phyloP scores from a whole-genome alignment of 2,888 invertebrate species.

The Hydriomena furcata region DNA sequence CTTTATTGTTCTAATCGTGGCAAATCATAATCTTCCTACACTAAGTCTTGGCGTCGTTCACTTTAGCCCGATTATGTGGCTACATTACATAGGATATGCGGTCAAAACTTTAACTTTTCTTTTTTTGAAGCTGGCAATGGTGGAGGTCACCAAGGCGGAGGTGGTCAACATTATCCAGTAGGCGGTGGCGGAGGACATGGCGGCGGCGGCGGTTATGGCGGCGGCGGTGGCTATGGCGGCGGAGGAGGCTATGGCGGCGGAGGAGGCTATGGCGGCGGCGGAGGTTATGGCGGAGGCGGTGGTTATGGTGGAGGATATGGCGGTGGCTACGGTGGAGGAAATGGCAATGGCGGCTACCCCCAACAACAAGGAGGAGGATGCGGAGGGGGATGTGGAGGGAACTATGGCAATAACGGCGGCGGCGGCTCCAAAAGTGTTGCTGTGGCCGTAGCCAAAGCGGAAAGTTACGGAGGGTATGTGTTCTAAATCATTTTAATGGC shows the following conservation, averaged over 20 bases:
- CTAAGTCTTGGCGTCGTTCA: no score
- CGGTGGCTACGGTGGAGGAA: slow-evolving; percentile 23
- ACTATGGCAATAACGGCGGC: slow-evolving; percentile 37
- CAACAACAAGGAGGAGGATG: slow-evolving; percentile 30
- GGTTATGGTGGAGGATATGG: slow-evolving; percentile 33
- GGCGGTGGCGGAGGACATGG: slow-evolving; percentile 36
- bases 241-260: slow-evolving; percentile 34
- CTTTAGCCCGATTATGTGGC: no score
- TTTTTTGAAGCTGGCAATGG: slow-evolving; percentile 17
- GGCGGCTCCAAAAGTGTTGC: no score
- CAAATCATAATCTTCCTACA: no score
- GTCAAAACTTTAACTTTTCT: no score
- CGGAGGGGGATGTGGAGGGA: slow-evolving; percentile 31
- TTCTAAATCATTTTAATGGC: background rate
- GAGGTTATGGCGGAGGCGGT: slow-evolving; percentile 10
- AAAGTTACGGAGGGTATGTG: slow-evolving; percentile 1
- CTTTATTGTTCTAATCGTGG: no score
- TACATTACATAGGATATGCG: no score
- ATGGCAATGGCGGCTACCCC: slow-evolving; percentile 3
- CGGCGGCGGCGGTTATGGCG: slow-evolving; percentile 33
- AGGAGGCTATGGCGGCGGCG: slow-evolving; percentile 35
- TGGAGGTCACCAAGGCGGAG: slow-evolving; percentile 38
- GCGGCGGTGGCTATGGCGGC: slow-evolving; percentile 36
- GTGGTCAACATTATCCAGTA: slow-evolving; percentile 5
- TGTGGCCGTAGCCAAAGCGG: no score